Conservation (phyloP, 2,888 invertebrate species). For the Sphaeridia pumilis region DNA sequence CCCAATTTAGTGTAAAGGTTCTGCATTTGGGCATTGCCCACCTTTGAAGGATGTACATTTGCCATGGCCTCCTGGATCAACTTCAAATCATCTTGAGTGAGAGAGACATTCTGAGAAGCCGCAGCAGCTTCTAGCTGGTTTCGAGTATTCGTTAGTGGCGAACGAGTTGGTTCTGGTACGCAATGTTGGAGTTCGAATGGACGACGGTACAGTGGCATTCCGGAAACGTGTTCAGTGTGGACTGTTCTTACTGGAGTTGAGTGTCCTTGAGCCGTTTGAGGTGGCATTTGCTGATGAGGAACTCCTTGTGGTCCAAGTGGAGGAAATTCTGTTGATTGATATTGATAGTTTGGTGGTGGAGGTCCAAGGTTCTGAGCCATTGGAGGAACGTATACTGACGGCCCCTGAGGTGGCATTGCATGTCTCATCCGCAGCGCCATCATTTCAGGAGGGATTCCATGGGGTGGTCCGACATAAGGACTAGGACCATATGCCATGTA, state of each 20-base stretch:
- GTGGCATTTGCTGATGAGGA: no score
- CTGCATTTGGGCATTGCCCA: no score
- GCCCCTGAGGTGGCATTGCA: not conserved
- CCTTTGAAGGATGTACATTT: constrained; percentile 12
- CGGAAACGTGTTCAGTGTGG: constrained; percentile 4
- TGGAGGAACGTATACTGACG: not conserved
- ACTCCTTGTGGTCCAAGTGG: no score
- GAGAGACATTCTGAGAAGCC: not conserved
- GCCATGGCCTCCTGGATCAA: not conserved
- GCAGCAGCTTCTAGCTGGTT: no score
- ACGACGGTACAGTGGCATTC: constrained; percentile 8
- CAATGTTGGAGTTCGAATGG: not conserved
- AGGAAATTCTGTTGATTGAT: not conserved
- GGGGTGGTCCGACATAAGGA: no score
- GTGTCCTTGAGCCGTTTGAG: no score
- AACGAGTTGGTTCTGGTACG: not conserved
- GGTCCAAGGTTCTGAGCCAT: not conserved
- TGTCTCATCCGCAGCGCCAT: not conserved
- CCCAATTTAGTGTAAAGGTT: constrained; percentile 3
- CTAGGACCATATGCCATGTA: no score
- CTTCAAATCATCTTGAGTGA: not conserved
- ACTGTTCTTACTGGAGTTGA: not conserved
- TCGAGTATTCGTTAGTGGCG: no score
- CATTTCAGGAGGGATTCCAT: no score
- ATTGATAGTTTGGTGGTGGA: not conserved